Evolutionary conservation across 2,888 invertebrate species (phyloP).

Genomic region (Papilio gigon): DNA sequence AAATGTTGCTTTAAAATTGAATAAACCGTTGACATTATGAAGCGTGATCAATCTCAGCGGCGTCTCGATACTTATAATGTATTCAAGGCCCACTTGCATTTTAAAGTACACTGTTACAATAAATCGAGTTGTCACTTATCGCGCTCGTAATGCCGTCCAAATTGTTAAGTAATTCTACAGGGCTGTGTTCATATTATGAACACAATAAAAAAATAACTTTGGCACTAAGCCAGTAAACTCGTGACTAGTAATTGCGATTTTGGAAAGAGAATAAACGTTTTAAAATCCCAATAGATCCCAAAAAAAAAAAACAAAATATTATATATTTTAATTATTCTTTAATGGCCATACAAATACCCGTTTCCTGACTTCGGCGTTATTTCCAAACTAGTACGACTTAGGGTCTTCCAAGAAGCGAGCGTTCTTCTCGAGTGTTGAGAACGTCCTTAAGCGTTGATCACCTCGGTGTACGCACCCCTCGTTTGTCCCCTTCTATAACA

Average conservation of each 20-base stretch:
- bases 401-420: too few relatives aligned
- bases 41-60: slow-evolving; percentile 64
- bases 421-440: too few relatives aligned
- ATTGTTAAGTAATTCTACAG: slow-evolving; percentile 54
- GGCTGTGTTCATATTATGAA: slow-evolving; percentile 43
- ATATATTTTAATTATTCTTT: too few relatives aligned
- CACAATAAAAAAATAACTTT: not conserved
- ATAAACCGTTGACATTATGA: slow-evolving; percentile 64
- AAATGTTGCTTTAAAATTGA: slow-evolving; percentile 50
- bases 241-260: not conserved
- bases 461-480: too few relatives aligned
- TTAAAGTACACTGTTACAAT: slow-evolving; percentile 53
- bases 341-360: too few relatives aligned
- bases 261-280: not conserved
- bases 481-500: too few relatives aligned
- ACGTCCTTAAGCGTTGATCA: too few relatives aligned
- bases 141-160: slow-evolving; percentile 58
- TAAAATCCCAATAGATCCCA: too few relatives aligned
- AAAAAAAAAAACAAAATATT: too few relatives aligned
- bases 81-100: slow-evolving; percentile 63
- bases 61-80: slow-evolving; percentile 61
- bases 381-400: too few relatives aligned
- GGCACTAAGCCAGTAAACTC: not conserved
- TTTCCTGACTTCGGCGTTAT: too few relatives aligned
- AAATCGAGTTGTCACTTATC: slow-evolving; percentile 70